phyloP scores from a whole-genome alignment of 1,140 invertebrate genomes.

The Drosophila nannoptera region DNA sequence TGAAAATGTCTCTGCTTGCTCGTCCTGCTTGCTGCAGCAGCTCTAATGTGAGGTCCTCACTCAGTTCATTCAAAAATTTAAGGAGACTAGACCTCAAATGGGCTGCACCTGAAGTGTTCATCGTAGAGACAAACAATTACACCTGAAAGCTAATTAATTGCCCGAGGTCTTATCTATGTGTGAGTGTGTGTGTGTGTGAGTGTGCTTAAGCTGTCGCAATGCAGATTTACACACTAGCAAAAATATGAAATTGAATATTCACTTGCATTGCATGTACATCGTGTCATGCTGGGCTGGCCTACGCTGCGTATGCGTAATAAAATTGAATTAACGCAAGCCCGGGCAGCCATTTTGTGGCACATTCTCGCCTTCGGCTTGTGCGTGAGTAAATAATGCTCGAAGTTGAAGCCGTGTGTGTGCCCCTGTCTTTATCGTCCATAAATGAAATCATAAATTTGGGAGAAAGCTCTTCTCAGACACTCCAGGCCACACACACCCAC shows the following conservation, averaged over 20 bases:
- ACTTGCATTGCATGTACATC: conserved; percentile 38
- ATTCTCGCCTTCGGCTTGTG: conserved; percentile 40
- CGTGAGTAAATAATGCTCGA: conserved; percentile 40
- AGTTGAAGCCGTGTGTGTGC: conserved; percentile 4
- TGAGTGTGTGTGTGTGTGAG: no score
- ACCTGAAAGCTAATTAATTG: no score
- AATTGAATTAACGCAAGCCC: conserved; percentile 64
- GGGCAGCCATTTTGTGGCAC: conserved; percentile 42
- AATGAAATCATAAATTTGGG: conserved; percentile 65
- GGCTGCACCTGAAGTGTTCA: no score
- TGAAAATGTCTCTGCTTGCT: no score
- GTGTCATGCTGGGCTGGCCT: conserved; percentile 37
- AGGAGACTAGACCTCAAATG: no score
- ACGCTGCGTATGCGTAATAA: conserved; percentile 68
- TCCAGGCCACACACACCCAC: no score
- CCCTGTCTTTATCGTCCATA: conserved; percentile 46
- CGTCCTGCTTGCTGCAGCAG: no score
- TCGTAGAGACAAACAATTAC: no score
- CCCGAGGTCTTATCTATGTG: no score
- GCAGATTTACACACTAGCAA: conserved; percentile 44
- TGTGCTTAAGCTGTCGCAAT: conserved; percentile 61
- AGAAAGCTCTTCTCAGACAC: conserved; percentile 44
- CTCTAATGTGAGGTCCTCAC: no score
- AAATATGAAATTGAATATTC: conserved; percentile 7
- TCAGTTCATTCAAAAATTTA: no score